Conservation (phyloP, 2,797 vertebrate genomes). For the Graptemys geographica region DNA sequence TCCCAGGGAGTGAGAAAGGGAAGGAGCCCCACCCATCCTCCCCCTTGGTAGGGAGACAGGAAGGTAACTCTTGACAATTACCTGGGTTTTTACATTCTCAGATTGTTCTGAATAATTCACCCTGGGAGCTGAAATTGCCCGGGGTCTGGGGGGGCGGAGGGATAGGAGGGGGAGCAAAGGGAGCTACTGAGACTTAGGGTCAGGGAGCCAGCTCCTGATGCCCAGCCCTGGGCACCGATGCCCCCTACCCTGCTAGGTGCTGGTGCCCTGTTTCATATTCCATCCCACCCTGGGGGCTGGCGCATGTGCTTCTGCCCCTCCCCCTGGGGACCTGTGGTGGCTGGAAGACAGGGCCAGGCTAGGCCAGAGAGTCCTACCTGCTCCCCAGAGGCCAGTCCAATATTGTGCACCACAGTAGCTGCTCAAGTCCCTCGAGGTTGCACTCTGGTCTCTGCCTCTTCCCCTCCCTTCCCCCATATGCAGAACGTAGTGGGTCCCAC, state of each 20-base stretch:
- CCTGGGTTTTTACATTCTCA: not conserved
- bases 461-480: not conserved
- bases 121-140: not conserved
- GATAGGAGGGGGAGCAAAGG: not conserved
- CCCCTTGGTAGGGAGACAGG: not conserved
- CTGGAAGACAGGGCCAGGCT: not conserved
- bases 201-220: not conserved
- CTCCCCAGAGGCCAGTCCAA: not conserved
- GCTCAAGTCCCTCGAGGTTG: not conserved
- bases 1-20: not conserved
- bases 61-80: not conserved
- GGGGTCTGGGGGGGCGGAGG: not conserved
- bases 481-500: not conserved
- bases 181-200: not conserved
- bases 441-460: too few relatives aligned
- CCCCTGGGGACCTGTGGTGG: not conserved
- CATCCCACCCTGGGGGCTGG: not conserved
- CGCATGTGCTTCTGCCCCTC: not conserved
- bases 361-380: not conserved
- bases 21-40: not conserved
- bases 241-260: not conserved
- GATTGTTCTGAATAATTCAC: not conserved
- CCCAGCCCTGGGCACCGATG: not conserved
- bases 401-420: not conserved
- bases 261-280: not conserved